Evolutionary conservation across 2,888 invertebrate species (phyloP), one percentile per base, ranked within the genome.

Genomic region (Holacanthella duospinosa): DNA sequence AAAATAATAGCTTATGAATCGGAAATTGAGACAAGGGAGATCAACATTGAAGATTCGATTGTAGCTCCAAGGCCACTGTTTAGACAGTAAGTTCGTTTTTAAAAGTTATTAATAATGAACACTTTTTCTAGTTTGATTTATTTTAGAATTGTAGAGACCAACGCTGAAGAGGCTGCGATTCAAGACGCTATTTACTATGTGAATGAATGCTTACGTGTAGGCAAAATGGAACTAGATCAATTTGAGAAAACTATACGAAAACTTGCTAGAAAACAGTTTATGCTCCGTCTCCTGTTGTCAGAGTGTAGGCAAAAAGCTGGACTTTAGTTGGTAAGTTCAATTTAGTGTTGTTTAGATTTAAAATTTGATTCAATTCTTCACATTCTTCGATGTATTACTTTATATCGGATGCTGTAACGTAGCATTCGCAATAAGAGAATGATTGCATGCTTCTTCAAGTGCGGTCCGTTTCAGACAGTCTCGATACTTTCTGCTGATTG

Each of bases 111-210:
- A 6, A 28, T 9, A 12, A 12, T 36, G 36, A 36, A 16, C 36
- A 6, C 36, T 9, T 36, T 16, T 16, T 36, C 36, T n/a, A n/a
- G n/a, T n/a, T n/a, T n/a, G n/a, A n/a, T n/a, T 36, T 36, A 16
- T 36, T 36, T 36, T 21, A 69, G 89, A 77, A 84, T 97, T 75
- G 79, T 96, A 66, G 92, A 89, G 79, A 88, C 93, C 48, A 96
- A 92, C 80, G 93, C 94, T 59, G 95, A 97, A 78, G 99, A 99
- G 81, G 93, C 96, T 67, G 95, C 99, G 21, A 85, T 92, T 60
- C 97, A 99, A 81, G 99, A 99, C 82, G 92, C 95, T 66, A 94
- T 99, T 76, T 99, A 97, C 78, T 95, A 94, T 77, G 86, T 99
- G 79, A 95, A 94, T 9, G 94, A 96, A 80, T 95, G 93, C 12